Base-by-base conservation (phyloP, 1,140 invertebrate genomes). In the Oncopodura yosiiana region DNA sequence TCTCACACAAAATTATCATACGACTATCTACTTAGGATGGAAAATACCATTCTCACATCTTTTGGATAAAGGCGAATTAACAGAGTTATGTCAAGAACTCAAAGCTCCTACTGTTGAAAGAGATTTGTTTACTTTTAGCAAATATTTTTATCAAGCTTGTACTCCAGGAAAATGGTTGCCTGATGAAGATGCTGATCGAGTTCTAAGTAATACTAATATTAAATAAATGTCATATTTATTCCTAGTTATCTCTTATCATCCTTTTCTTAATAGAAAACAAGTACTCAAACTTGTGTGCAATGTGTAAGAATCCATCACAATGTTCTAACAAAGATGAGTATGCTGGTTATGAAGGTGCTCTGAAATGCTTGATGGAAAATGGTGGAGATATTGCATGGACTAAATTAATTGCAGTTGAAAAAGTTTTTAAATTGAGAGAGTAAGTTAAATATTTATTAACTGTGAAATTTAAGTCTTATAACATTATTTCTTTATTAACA, bases 341-440 rank as follows among this genome's bases (percentile, higher is more conserved):
- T 67, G 82, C 82, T 36, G 87, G 87, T 1, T 88, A 89, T 66
- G 81, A 86, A 44, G 88, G 89, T 1, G 85, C 87, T 3, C 73
- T 92, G 21, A 73, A 81, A 18, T 93, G 89, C 69, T 66, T 93
- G 38, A 78, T 81, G 6, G 78, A 84, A 53, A 81, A 83, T 30
- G 78, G 78, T 2, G 87, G 86, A 2, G 77, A 92, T 52, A 77
- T 92, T 1, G 87, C 87, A 3, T 92, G 87, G 70, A 83, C 86
- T 2, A 87, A 88, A 69, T 80, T 87, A 53, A 81, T 84, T 55
- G 86, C 76, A 49, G 81, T 89, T 1, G 76, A 78, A 54, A 79
- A 81, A 64, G 68, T 66, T 45, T 85, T 85, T 71, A 54, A 55
- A 21, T 27, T 60, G 24, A 53, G 44, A 19, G 36, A 53, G n/a